phyloP scores from a whole-genome alignment of 2,113 vertebrate genomes.

The Macquaria ambigua region DNA sequence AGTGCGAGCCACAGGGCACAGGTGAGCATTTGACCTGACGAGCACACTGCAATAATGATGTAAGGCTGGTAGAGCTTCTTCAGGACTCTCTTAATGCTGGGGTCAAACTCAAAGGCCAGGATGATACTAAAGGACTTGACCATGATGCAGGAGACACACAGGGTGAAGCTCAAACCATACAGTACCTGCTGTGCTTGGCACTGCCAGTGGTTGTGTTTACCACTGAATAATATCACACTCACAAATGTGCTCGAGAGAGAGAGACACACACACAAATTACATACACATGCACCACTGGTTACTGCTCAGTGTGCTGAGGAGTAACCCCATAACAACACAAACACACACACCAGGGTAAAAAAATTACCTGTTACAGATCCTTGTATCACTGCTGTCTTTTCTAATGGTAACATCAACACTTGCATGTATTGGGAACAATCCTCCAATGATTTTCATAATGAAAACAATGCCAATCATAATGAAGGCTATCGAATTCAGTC shows the following conservation, averaged over 20 bases:
- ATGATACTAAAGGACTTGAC: slow-evolving; percentile 69
- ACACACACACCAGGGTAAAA: not conserved
- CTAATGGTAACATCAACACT: not conserved
- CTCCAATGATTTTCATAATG: slow-evolving; percentile 32
- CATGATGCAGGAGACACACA: slow-evolving; percentile 75
- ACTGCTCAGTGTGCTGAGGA: too few species aligned
- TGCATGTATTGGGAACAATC: slow-evolving; percentile 52
- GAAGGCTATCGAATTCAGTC: too few species aligned
- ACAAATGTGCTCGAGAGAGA: slow-evolving; percentile 86
- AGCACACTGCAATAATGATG: slow-evolving; percentile 79
- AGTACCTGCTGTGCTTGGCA: slow-evolving; percentile 65
- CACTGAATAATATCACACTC: slow-evolving; percentile 76
- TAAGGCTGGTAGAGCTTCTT: slow-evolving; percentile 83
- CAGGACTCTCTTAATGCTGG: slow-evolving; percentile 73
- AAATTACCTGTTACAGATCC: slow-evolving; percentile 37
- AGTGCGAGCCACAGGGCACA: slow-evolving; percentile 85
- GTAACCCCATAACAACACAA: not conserved
- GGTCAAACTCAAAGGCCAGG: slow-evolving; percentile 63
- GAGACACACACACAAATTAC: slow-evolving; percentile 1
- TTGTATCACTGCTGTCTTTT: not conserved
- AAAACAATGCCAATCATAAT: too few species aligned
- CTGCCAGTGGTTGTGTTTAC: slow-evolving; percentile 24
- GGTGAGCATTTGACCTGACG: slow-evolving; percentile 81
- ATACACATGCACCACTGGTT: not conserved
- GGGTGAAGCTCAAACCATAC: slow-evolving; percentile 71